A percentile compares a stretch with the other conserved stretches of the same genome.
Evolutionary conservation across 1,140 invertebrate species (phyloP).

Genomic region (Aethina tumida): DNA sequence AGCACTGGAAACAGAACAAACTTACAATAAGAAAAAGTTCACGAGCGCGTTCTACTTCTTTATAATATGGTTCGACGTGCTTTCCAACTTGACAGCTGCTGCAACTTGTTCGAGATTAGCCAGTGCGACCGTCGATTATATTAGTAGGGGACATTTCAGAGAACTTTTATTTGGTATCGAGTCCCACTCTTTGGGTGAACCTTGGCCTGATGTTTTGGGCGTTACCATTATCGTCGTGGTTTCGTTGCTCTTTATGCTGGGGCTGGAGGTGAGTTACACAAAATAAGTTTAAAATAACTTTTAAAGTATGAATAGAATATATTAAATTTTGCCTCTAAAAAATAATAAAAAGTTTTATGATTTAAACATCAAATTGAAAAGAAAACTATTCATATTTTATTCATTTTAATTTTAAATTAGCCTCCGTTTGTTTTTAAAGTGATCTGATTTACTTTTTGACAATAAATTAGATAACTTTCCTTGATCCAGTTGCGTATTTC

Average conservation of each 20-base stretch:
- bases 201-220: conserved; percentile 59
- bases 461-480: too few species aligned
- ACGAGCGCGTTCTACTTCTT: conserved; percentile 38
- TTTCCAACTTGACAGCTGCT: conserved; percentile 50
- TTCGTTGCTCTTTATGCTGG: conserved; percentile 58
- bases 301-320: too few species aligned
- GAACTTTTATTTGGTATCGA: conserved; percentile 45
- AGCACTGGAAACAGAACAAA: conserved; percentile 10
- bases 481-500: too few species aligned
- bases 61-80: conserved; percentile 49
- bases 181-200: conserved; percentile 45
- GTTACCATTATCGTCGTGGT: conserved; percentile 53
- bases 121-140: conserved; percentile 53
- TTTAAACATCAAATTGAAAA: too few species aligned
- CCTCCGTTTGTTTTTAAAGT: too few species aligned
- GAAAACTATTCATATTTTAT: too few species aligned
- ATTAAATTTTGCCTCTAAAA: too few species aligned
- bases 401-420: too few species aligned
- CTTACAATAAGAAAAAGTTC: conserved; percentile 18
- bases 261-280: conserved; percentile 45
- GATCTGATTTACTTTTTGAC: too few species aligned
- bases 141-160: conserved; percentile 48
- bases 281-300: conserved; percentile 7
- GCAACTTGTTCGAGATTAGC: conserved; percentile 51
- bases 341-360: too few species aligned